Base-by-base conservation (phyloP, 1,140 invertebrate genomes). In the Panagrolaimus sp. region DNA sequence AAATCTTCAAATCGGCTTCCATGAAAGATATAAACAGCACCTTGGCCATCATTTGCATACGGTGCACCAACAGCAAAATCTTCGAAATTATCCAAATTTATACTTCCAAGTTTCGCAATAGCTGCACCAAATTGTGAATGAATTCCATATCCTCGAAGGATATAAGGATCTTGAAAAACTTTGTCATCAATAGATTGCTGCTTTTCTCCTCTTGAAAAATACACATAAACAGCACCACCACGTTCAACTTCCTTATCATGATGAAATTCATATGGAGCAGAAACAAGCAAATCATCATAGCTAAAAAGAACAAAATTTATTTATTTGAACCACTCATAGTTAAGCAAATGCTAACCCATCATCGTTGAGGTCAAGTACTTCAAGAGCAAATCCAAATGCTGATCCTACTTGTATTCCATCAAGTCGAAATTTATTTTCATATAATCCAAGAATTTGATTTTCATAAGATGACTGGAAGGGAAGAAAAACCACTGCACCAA, bases 41-140 rank as follows among this genome's bases (percentile, higher is more conserved):
- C 86, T 16, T 69, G 69, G 9, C 90, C 91, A 73, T 88, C 86
- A 1, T 87, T 89, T 84, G 93, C 92, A 81, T 93, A 95, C 0
- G 92, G 93, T 25, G 92, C 92, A 16, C 93, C 93, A 65, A 96
- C 88, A 0, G 91, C 92, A 57, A 96, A 85, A 83, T 96, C 93
- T 16, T 42, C 63, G 27, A 88, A 92, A 0, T 89, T 89, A 83
- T 96, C 93, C 84, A 90, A 91, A 82, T 96, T 95, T 9, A 96
- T 86, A 83, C 96, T 93, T 43, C 92, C 91, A 25, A 92, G 84
- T 79, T 89, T 90, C 1, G 92, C 88, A 68, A 96, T 85, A 0
- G 93, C 87, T 72, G 93, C 89, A 5, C 79, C 79, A 53, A 81
- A 81, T 65, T 82, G 78, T 7, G 80, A 79, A 61, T 77, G 70